Base-by-base conservation (phyloP, 1,140 invertebrate genomes). In the Diplogasteroides magnus region DNA sequence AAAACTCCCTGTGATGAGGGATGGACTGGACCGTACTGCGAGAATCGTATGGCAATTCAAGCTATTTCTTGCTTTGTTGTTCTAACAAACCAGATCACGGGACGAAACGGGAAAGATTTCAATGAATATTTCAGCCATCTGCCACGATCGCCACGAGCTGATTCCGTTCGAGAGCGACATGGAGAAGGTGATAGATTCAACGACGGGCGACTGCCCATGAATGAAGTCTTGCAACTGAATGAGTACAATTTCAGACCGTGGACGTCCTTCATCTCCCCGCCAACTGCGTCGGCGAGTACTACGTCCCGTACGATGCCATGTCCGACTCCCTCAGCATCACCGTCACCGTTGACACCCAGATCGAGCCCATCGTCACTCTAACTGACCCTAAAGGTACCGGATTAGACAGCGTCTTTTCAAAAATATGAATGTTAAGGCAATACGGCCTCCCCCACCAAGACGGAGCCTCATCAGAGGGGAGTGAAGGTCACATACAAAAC, bases 1-100 rank as follows among this genome's bases (percentile, higher is more conserved):
- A 25, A 56, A 23, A 58, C 58, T 3, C 55, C 48, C 15, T 76
- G 75, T 57, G 67, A 76, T 15, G 57, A 61, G 28, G 74, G 69
- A 29, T 76, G 75, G 75, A 76, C 75, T 28, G 75, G 75, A 59
- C 58, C 62, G 55, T 75, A 55, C 68, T 75, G 73, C 59, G 74
- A 75, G 65, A 71, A 66, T 61, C 73, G 73, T 74, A 64, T 31
- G 72, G 6, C 37, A 48, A 11, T 48, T 19, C 37, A 19, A 48
- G 37, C 37, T 6, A 6, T 48, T 19, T 48, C 37, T 48, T 11
- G 37, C 37, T 11, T 11, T 11, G 37, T 19, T 11, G 37, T 11
- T 19, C 37, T 6, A 48, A 6, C 19, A 48, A 19, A n/a, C n/a
- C n/a, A 48, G 37, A 48, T 6, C 37, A 48, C 19, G 37, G 6